A percentile compares a stretch with the other conserved stretches of the same genome.
Conservation (phyloP, 2,113 vertebrate genomes). For the Polypterus senegalus region DNA sequence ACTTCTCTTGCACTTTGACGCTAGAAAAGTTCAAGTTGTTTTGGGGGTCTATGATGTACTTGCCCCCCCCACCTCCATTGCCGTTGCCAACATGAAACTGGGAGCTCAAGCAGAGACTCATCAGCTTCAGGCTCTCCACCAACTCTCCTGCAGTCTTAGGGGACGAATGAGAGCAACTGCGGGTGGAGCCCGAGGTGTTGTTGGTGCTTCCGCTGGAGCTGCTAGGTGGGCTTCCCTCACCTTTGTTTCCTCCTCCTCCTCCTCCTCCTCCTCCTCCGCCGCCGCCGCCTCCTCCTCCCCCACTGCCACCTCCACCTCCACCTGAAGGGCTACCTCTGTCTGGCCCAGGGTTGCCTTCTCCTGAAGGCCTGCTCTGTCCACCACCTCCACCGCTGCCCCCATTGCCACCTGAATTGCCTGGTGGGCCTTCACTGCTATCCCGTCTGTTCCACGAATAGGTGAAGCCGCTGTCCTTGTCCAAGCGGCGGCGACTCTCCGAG, state of each 20-base stretch:
- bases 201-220: constrained; percentile 49
- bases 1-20: constrained; percentile 80
- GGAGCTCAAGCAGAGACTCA: constrained; percentile 81
- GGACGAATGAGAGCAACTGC: constrained; percentile 48
- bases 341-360: constrained; percentile 45
- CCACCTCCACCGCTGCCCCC: constrained; percentile 48
- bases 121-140: constrained; percentile 82
- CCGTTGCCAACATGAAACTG: constrained; percentile 56
- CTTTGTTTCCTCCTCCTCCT: constrained; percentile 43
- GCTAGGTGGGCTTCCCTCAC: constrained; percentile 60
- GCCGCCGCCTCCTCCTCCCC: constrained; percentile 43
- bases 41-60: constrained; percentile 69
- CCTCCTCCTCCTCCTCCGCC: constrained; percentile 45
- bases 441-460: constrained; percentile 77
- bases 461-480: constrained; percentile 80
- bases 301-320: constrained; percentile 51
- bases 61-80: constrained; percentile 23
- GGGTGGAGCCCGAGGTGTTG: constrained; percentile 54
- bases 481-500: constrained; percentile 74
- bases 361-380: constrained; percentile 64
- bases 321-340: constrained; percentile 60
- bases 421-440: constrained; percentile 86
- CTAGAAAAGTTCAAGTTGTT: constrained; percentile 57
- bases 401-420: constrained; percentile 68
- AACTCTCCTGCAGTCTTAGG: constrained; percentile 60